Percentiles rank a stretch among this genome's conserved stretches.
phyloP scores from a whole-genome alignment of 2,113 vertebrate species.

The Catagonus wagneri region DNA sequence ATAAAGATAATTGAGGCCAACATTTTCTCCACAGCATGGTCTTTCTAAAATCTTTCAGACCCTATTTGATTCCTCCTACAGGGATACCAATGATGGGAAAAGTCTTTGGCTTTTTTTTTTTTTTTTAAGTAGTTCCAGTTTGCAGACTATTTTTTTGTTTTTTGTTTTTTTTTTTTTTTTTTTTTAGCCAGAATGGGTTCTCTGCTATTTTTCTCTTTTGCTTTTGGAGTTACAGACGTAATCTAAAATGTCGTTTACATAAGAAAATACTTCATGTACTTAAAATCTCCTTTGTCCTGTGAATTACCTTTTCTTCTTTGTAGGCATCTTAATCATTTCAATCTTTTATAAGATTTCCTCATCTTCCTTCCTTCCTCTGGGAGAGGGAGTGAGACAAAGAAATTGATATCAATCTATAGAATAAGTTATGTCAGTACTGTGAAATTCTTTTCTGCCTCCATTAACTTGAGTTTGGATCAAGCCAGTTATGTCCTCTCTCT shows the following conservation, averaged over 20 bases:
- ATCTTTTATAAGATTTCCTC: not conserved
- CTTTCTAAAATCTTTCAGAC: not conserved
- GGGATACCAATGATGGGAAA: not conserved
- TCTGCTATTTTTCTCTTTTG: not conserved
- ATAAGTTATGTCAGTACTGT: not conserved
- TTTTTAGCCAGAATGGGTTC: not conserved
- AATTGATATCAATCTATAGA: not conserved
- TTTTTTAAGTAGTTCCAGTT: not conserved
- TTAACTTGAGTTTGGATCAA: conserved; percentile 18
- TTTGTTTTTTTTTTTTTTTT: not conserved
- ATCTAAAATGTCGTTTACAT: not conserved
- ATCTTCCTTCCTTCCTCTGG: not conserved
- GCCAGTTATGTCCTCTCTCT: conserved; percentile 17
- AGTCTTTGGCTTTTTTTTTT: not conserved
- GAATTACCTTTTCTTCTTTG: not conserved
- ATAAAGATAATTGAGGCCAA: not conserved
- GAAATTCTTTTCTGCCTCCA: not conserved
- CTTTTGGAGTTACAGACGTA: not conserved
- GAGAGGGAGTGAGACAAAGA: not conserved
- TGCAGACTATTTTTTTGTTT: not conserved
- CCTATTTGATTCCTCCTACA: not conserved
- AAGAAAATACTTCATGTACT: conserved; percentile 26
- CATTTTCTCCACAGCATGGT: not conserved
- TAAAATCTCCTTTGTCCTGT: not conserved
- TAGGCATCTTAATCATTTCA: not conserved